Evolutionary conservation across 2,888 invertebrate species (phyloP).

Genomic region (Lordiphosa fenestrarum): DNA sequence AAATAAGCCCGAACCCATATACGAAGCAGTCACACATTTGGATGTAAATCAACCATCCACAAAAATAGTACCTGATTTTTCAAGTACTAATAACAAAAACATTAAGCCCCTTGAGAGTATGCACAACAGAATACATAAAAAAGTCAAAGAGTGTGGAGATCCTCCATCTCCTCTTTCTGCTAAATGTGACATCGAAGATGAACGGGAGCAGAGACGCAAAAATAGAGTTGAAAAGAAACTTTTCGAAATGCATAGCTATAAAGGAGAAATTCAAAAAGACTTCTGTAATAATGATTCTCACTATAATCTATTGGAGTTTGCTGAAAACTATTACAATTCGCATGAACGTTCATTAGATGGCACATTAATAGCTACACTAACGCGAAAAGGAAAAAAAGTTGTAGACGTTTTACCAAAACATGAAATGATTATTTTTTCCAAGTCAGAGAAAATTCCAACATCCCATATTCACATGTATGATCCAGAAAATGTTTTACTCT

Average conservation of each 20-base stretch:
- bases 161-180: not conserved
- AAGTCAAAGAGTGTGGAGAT: constrained; percentile 2
- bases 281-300: constrained; percentile 82
- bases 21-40: constrained; percentile 90
- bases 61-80: not conserved
- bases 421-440: constrained; percentile 95
- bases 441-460: constrained; percentile 92
- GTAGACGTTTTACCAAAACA: constrained; percentile 92
- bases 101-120: not conserved
- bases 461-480: constrained; percentile 97
- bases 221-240: constrained; percentile 92
- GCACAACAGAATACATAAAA: constrained; percentile 4
- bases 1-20: constrained; percentile 86
- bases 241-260: constrained; percentile 87
- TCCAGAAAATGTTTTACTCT: constrained; percentile 94
- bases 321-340: constrained; percentile 95
- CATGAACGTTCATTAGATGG: constrained; percentile 93
- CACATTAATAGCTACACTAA: constrained; percentile 92
- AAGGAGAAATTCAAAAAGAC: constrained; percentile 77
- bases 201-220: constrained; percentile 90
- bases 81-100: constrained; percentile 5
- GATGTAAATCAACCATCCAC: constrained; percentile 75
- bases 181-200: constrained; percentile 69
- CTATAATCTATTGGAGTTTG: constrained; percentile 94
- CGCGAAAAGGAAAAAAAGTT: constrained; percentile 88